phyloP scores from a whole-genome alignment of 2,888 invertebrate species.

The Galeruca laticollis region DNA sequence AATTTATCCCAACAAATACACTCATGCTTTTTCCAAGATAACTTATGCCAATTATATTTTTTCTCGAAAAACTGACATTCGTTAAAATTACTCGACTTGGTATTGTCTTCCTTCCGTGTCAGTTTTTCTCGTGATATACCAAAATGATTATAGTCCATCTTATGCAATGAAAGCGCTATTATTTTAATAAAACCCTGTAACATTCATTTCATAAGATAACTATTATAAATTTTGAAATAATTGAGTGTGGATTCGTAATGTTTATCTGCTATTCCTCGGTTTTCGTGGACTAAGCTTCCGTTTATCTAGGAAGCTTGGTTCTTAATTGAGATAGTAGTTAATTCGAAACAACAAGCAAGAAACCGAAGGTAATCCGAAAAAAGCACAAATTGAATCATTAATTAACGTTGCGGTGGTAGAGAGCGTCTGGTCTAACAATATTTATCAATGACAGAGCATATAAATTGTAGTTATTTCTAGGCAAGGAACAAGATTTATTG shows the following conservation, averaged over 20 bases:
- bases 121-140: no score
- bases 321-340: conserved; percentile 25
- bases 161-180: no score
- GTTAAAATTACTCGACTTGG: no score
- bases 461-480: conserved; percentile 44
- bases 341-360: conserved; percentile 31
- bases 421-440: conserved; percentile 41
- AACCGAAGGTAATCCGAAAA: conserved; percentile 32
- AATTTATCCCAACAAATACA: no score
- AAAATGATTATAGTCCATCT: no score
- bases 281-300: conserved; percentile 1
- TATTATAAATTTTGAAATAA: not conserved
- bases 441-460: conserved; percentile 42
- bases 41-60: no score
- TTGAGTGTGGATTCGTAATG: not conserved
- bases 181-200: no score
- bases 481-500: conserved; percentile 42
- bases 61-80: no score
- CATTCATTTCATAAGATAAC: no score
- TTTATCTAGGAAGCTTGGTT: conserved; percentile 8
- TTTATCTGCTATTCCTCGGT: not conserved
- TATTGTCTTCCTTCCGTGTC: no score
- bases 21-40: no score
- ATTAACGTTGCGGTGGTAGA: conserved; percentile 38
- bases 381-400: conserved; percentile 39